Percentiles rank a stretch among this genome's conserved stretches.
These are phyloP conservation scores for Echeneis naucrates DNA, from an alignment of 2,797 vertebrate genomes.

Conservation along the genomic window DNA sequence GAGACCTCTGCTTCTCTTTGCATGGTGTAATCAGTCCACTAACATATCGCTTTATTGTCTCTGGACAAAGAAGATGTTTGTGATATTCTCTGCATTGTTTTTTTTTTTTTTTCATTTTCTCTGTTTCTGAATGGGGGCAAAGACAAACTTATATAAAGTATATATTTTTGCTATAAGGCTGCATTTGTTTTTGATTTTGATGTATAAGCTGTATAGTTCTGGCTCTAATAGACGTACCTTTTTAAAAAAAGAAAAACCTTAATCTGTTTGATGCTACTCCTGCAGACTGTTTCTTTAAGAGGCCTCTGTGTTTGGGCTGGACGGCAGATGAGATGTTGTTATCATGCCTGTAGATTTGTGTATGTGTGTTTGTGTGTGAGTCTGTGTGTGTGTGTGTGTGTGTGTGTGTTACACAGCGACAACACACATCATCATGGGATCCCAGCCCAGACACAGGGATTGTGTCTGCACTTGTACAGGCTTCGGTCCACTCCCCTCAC, in stretches of 20 bases:
- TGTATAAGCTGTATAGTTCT: constrained; percentile 84
- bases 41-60: constrained; percentile 82
- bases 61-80: constrained; percentile 81
- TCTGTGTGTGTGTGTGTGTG: no score
- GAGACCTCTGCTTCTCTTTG: constrained; percentile 77
- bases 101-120: constrained; percentile 48
- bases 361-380: not conserved
- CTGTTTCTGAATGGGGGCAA: constrained; percentile 73
- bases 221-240: constrained; percentile 77
- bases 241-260: constrained; percentile 60
- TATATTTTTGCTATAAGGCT: constrained; percentile 90
- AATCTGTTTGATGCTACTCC: constrained; percentile 60
- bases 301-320: constrained; percentile 29
- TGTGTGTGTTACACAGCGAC: not conserved
- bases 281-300: constrained; percentile 69
- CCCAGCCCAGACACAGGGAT: constrained; percentile 41
- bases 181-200: constrained; percentile 83
- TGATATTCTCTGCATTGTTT: constrained; percentile 78
- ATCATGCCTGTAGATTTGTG: constrained; percentile 44
- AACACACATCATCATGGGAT: constrained; percentile 40
- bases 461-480: constrained; percentile 82
- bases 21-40: constrained; percentile 80
- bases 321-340: constrained; percentile 42
- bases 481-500: constrained; percentile 69
- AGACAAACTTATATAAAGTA: constrained; percentile 82